phyloP scores from a whole-genome alignment of 2,797 vertebrate genomes.

The Sardinella longiceps region DNA sequence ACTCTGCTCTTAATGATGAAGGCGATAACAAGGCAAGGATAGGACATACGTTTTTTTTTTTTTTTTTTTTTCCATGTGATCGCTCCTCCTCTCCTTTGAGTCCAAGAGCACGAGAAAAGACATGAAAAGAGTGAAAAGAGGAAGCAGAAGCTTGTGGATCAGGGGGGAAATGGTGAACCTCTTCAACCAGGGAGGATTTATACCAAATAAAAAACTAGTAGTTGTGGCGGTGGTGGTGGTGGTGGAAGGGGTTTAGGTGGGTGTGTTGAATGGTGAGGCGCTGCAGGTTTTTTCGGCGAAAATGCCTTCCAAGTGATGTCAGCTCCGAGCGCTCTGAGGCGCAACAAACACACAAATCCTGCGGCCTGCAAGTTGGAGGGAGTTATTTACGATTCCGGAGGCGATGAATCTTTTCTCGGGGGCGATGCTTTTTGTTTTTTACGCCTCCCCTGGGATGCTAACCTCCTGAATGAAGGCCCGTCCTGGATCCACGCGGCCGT shows the following conservation, averaged over 20 bases:
- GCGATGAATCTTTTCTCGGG: constrained; percentile 42
- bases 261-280: background rate
- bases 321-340: constrained; percentile 23
- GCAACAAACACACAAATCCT: constrained; percentile 37
- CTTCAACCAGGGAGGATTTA: constrained; percentile 21
- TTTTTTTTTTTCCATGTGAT: background rate
- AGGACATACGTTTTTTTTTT: background rate
- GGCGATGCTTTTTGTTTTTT: constrained; percentile 36
- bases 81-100: background rate
- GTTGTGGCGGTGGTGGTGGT: too few relatives aligned
- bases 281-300: constrained; percentile 40
- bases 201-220: background rate
- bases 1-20: constrained; percentile 34
- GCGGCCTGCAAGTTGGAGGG: background rate
- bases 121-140: background rate
- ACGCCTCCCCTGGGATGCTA: constrained; percentile 32
- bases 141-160: background rate
- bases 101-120: background rate
- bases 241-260: too few relatives aligned
- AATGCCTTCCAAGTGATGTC: constrained; percentile 47
- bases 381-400: constrained; percentile 47
- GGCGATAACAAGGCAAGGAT: constrained; percentile 19
- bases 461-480: constrained; percentile 35
- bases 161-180: background rate
- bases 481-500: constrained; percentile 19